Evolutionary conservation across 2,888 invertebrate genomes (phyloP), one percentile per base, ranked within the genome.

Genomic region (Pristionchus japonicus): DNA sequence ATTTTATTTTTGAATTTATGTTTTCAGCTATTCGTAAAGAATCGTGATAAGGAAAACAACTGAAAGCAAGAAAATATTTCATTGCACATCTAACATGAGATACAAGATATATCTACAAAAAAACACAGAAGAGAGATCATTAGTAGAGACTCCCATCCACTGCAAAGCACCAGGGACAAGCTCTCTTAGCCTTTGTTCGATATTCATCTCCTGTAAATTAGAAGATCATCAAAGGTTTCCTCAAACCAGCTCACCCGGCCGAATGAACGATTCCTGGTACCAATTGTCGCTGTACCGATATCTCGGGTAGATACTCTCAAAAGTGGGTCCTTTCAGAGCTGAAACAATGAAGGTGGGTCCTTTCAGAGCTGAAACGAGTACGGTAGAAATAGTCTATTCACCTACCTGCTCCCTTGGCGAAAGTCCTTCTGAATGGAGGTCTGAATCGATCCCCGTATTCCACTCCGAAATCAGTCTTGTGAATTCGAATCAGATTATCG

Each of bases 101-200:
- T 52, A 13, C 47, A 15, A 20, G n/a, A 47, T 31, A 74, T n/a
- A 77, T 43, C 4, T 20, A n/a, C 15, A 77, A 77, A 2, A 20
- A 37, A 77, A 77, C 13, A 13, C 20, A n/a, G 11, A 2, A 13
- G 4, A 34, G 20, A 57, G 20, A 64, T 85, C 49, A 85, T 11
- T 64, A 85, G 17, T 27, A 43, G 31, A n/a, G n/a, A n/a, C 47
- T 49, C 11, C 86, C 86, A 37, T 92, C 92, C 0, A 90, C 90
- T 34, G 91, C 92, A 47, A 90, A 92, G 47, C 92, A 92, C 92
- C 92, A 92, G 0, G 92, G 92, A 89, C 92, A 92, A 6, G 92
- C 92, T 83, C 90, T 77, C 43, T 92, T 91, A 37, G 89, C 84
- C 57, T 90, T 89, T 11, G 92, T 92, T 40, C 91, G 89, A 31